Conservation (phyloP, 2,113 vertebrate genomes). For the Turdus rufiventris region DNA sequence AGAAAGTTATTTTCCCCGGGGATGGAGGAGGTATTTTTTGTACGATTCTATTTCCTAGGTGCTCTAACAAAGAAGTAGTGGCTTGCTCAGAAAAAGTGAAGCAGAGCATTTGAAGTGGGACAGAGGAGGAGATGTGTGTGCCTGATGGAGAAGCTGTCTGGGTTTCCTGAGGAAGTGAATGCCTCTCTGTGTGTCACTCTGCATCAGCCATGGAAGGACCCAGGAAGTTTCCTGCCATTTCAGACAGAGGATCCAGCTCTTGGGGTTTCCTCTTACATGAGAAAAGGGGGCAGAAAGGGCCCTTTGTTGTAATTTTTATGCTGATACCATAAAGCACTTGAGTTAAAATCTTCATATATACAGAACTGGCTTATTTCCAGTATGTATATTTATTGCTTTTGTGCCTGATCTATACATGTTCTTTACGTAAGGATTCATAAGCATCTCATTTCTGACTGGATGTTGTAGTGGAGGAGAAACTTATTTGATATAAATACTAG, state of each 20-base stretch:
- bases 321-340: neutral
- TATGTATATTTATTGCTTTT: neutral
- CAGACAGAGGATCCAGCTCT: neutral
- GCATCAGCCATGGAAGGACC: neutral
- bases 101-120: neutral
- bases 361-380: neutral
- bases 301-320: neutral
- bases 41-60: neutral
- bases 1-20: neutral
- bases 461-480: neutral
- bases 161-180: neutral
- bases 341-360: neutral
- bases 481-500: neutral
- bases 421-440: neutral
- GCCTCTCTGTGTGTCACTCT: fast-evolving
- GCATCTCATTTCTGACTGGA: neutral
- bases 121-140: neutral
- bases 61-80: neutral
- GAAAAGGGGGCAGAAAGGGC: neutral
- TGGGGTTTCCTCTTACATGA: neutral
- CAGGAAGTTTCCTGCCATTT: neutral
- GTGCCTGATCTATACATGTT: neutral
- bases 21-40: neutral
- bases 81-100: neutral
- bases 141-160: neutral